Conservation (phyloP, 2,888 invertebrate species). For the Ypsolopha sequella region DNA sequence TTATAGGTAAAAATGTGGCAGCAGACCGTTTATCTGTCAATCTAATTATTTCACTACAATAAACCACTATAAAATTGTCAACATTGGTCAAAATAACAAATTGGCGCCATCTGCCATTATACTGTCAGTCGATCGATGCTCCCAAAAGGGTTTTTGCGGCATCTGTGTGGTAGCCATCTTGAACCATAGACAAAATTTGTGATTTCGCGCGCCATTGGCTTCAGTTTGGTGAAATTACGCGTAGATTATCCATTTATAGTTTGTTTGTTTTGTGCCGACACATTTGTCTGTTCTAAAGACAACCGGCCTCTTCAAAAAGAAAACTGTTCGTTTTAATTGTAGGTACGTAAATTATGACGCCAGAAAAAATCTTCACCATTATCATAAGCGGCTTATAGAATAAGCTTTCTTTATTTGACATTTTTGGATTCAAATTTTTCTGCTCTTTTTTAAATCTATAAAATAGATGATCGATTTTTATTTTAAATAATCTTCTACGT, state of each 20-base stretch:
- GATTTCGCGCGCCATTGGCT: constrained; percentile 62
- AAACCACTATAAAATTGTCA: constrained; percentile 55
- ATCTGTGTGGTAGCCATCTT: constrained; percentile 53
- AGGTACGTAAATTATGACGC: no score
- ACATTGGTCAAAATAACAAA: constrained; percentile 46
- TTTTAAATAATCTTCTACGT: no score
- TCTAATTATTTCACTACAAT: constrained; percentile 55
- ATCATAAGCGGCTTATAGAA: no score
- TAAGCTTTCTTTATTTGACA: no score
- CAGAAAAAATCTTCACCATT: no score
- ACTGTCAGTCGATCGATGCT: constrained; percentile 36
- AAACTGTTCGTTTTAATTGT: no score
- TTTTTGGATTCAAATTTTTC: no score
- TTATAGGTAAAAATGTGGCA: background rate
- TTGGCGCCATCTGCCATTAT: constrained; percentile 53
- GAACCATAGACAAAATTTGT: constrained; percentile 52
- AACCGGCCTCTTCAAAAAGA: no score
- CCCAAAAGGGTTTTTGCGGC: constrained; percentile 63
- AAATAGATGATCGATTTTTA: no score
- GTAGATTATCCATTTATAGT: constrained; percentile 33
- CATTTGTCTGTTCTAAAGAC: no score
- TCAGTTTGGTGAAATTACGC: constrained; percentile 53
- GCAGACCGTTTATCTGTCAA: constrained; percentile 29
- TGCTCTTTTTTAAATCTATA: no score
- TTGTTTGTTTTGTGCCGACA: background rate